phyloP scores from a whole-genome alignment of 2,113 vertebrate genomes.

The Orycteropus afer region DNA sequence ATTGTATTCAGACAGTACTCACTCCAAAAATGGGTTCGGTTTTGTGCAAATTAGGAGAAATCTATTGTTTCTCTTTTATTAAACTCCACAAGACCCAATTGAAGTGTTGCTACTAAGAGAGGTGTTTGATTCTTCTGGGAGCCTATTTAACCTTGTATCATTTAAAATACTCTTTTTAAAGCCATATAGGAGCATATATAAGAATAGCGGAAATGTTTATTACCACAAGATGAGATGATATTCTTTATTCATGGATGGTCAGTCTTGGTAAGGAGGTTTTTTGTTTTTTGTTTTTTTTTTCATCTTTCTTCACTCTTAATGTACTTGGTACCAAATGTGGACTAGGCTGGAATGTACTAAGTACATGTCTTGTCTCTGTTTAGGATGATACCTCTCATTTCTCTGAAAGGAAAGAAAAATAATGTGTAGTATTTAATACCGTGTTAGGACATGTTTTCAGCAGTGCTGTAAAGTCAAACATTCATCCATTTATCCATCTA shows the following conservation, averaged over 20 bases:
- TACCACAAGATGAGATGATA: not conserved
- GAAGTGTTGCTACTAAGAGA: conserved; percentile 15
- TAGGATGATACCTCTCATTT: not conserved
- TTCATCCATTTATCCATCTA: not conserved
- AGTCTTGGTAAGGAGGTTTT: not conserved
- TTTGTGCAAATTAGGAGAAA: not conserved
- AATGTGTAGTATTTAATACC: not conserved
- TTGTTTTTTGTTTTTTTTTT: not conserved
- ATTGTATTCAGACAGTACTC: not conserved
- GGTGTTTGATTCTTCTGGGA: not conserved
- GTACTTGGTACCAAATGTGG: conserved; percentile 28
- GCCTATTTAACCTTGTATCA: not conserved
- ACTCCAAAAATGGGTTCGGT: not conserved
- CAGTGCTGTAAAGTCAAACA: not conserved
- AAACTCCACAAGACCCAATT: not conserved
- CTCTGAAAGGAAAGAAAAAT: conserved; percentile 42
- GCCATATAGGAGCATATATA: not conserved
- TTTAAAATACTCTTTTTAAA: not conserved
- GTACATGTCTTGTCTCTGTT: not conserved
- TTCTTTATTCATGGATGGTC: not conserved
- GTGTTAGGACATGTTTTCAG: conserved; percentile 30
- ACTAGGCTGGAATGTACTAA: not conserved
- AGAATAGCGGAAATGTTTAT: not conserved
- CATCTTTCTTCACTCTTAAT: not conserved
- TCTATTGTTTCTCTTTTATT: not conserved